Evolutionary conservation across 2,888 invertebrate species (phyloP).

Genomic region (Polydrusus cervinus): DNA sequence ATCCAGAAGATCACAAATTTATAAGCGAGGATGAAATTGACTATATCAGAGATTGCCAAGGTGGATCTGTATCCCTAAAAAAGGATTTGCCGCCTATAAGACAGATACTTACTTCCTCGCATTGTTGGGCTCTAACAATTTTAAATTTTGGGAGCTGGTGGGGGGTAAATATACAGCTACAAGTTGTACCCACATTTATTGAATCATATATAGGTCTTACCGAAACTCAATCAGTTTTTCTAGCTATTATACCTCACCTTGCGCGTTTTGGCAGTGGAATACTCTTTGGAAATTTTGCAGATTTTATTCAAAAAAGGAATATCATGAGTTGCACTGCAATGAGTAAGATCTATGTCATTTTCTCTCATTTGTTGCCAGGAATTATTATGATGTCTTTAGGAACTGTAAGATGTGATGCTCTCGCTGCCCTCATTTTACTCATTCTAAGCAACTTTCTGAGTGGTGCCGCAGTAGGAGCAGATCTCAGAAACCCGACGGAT

Average conservation of each 20-base stretch:
- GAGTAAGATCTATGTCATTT: slow-evolving; percentile 41
- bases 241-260: slow-evolving; percentile 38
- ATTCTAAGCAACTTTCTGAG: slow-evolving; percentile 59
- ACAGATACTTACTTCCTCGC: slow-evolving; percentile 30
- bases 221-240: slow-evolving; percentile 23
- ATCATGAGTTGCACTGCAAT: slow-evolving; percentile 21
- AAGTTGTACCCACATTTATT: slow-evolving; percentile 36
- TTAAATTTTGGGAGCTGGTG: slow-evolving; percentile 38
- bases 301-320: slow-evolving; percentile 32
- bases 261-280: slow-evolving; percentile 28
- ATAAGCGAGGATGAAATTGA: slow-evolving; percentile 37
- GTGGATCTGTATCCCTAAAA: slow-evolving; percentile 26
- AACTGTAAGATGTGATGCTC: slow-evolving; percentile 56
- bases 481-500: slow-evolving; percentile 61
- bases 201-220: slow-evolving; percentile 37
- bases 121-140: slow-evolving; percentile 38
- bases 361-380: slow-evolving; percentile 73
- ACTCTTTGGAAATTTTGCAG: slow-evolving; percentile 45
- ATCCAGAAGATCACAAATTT: slow-evolving; percentile 39
- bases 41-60: slow-evolving; percentile 36
- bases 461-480: slow-evolving; percentile 60
- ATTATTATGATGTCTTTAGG: slow-evolving; percentile 66
- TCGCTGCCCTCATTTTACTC: slow-evolving; percentile 55
- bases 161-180: slow-evolving; percentile 37
- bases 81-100: slow-evolving; percentile 31